phyloP scores from a whole-genome alignment of 2,888 invertebrate species.

The Keiferia lycopersicella region DNA sequence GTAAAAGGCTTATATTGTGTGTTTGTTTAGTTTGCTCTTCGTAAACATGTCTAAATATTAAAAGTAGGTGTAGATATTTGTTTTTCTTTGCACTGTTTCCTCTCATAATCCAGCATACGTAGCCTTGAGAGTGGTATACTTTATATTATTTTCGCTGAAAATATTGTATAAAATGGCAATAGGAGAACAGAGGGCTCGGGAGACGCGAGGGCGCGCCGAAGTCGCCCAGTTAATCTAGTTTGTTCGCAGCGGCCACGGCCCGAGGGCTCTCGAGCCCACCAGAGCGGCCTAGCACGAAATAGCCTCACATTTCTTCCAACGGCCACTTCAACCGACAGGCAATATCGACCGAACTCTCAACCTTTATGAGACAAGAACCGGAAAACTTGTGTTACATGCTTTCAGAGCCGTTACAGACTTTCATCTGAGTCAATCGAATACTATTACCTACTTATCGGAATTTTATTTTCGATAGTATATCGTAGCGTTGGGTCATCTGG shows the following conservation, averaged over 20 bases:
- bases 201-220: constrained; percentile 39
- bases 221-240: constrained; percentile 68
- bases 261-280: constrained; percentile 54
- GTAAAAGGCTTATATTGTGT: constrained; percentile 12
- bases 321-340: constrained; percentile 64
- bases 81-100: not conserved
- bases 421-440: constrained; percentile 35
- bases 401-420: constrained; percentile 39
- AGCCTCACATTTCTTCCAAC: constrained; percentile 69
- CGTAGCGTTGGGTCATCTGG: not conserved
- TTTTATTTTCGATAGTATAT: not conserved
- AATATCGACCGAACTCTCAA: constrained; percentile 59
- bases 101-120: not conserved
- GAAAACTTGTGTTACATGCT: constrained; percentile 48
- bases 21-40: constrained; percentile 12
- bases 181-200: constrained; percentile 41
- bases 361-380: constrained; percentile 59
- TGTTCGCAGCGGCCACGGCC: constrained; percentile 49
- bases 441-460: constrained; percentile 29
- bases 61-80: not conserved
- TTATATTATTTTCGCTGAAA: constrained; percentile 17
- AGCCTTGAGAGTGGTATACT: constrained; percentile 1
- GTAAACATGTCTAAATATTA: not conserved
- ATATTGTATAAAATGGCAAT: constrained; percentile 42
- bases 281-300: constrained; percentile 59